Conservation (phyloP, 2,113 vertebrate species). For the Trematocara zebra region DNA sequence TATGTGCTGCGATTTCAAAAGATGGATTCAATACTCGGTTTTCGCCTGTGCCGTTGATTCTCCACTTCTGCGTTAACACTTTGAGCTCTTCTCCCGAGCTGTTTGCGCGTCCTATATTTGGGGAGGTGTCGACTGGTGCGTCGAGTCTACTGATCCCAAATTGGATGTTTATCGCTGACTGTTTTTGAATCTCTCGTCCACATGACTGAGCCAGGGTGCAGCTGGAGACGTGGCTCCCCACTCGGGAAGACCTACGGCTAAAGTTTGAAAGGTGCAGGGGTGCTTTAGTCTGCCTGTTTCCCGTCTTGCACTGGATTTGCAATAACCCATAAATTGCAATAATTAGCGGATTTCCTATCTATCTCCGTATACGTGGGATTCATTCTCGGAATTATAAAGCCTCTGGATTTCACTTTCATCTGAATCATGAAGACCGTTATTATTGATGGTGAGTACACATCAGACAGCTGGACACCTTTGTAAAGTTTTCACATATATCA, state of each 20-base stretch:
- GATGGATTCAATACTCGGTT: constrained; percentile 51
- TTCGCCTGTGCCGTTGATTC: constrained; percentile 21
- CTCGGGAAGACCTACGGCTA: constrained; percentile 71
- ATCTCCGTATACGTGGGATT: constrained; percentile 33
- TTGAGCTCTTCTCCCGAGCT: constrained; percentile 26
- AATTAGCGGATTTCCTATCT: constrained; percentile 46
- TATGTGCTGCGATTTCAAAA: constrained; percentile 24
- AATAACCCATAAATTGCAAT: constrained; percentile 32
- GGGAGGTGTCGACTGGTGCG: constrained; percentile 43
- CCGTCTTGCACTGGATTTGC: constrained; percentile 59
- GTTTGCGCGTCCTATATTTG: constrained; percentile 24
- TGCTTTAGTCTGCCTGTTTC: constrained; percentile 32
- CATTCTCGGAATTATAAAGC: constrained; percentile 65
- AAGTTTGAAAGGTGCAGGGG: constrained; percentile 68
- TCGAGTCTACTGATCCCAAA: constrained; percentile 43
- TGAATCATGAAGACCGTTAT: constrained; percentile 70
- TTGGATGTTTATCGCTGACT: constrained; percentile 69
- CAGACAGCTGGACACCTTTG: not conserved
- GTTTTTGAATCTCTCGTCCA: constrained; percentile 43
- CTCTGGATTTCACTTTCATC: constrained; percentile 47
- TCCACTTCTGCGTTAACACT: constrained; percentile 29
- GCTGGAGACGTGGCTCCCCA: constrained; percentile 69
- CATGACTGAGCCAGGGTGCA: constrained; percentile 71
- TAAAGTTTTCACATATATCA: constrained; percentile 47
- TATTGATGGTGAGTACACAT: constrained; percentile 66